Evolutionary conservation across 1,140 invertebrate genomes (phyloP), one percentile per base, ranked within the genome.

Genomic region (Hydropsyche tenuis): DNA sequence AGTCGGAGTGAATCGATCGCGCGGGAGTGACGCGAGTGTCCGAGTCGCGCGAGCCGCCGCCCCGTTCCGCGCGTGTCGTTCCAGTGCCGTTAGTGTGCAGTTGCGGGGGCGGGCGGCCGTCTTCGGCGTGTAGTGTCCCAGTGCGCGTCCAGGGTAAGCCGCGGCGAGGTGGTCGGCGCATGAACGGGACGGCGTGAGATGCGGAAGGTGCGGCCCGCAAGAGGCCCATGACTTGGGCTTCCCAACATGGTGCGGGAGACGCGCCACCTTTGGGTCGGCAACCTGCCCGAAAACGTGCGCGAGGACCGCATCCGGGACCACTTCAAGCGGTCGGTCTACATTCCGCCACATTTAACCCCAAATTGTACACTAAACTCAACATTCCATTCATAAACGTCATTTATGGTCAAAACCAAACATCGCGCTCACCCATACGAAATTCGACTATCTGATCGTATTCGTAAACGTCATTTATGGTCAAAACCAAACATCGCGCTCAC

Each of bases 161-260:
- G 12, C 69, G 74, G 68, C 60, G 53, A 11, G 56, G 22, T n/a
- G 37, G 37, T 42, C 25, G 62, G 22, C 68, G n/a, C 48, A 9
- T 66, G 53, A 16, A 51, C 70, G 48, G 16, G 70, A 51, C 27
- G 45, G 63, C 53, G 20, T 72, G 73, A 69, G 75, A 73, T 66
- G 73, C 76, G 70, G 73, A 70, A 62, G 73, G 51, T 85, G 84
- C 84, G 83, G 84, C 30, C 30, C 30, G 30, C 30, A 4, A 3
- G 30, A 84, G 83, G 81, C 30, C 30, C 30, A 37, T 37, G 30
- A 37, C 3, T 37, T 37, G 30, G 30, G 30, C 30, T 37, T 37
- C 84, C 76, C 93, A 96, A 93, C 92, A 98, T 98, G 96, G 96
- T 98, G 93, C 96, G 96, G 94, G 96, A 98, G 94, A 98, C 96